phyloP scores from a whole-genome alignment of 2,888 invertebrate species.

The Tortrix viridana region DNA sequence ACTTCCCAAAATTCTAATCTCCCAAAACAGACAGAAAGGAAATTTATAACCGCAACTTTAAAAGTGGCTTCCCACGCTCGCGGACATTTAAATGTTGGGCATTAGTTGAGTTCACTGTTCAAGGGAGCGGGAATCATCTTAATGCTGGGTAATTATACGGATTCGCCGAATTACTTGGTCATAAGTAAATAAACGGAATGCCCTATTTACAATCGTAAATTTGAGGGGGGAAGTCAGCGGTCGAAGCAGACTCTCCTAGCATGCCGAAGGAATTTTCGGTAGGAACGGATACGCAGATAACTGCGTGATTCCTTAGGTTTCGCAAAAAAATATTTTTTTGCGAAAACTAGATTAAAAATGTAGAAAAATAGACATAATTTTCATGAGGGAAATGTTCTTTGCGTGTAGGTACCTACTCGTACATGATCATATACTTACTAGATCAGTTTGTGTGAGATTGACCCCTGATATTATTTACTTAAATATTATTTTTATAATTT shows the following conservation, averaged over 20 bases:
- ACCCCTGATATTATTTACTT: too few species aligned
- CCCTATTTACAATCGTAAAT: slow-evolving; percentile 82
- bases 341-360: too few species aligned
- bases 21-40: slow-evolving; percentile 49
- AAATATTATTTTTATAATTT: too few species aligned
- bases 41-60: slow-evolving; percentile 77
- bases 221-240: slow-evolving; percentile 45
- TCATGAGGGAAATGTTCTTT: too few species aligned
- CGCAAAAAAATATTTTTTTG: too few species aligned
- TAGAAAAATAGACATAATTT: too few species aligned
- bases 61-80: slow-evolving; percentile 52
- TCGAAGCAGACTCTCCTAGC: slow-evolving; percentile 15
- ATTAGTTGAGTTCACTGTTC: slow-evolving; percentile 72
- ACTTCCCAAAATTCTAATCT: slow-evolving; percentile 60
- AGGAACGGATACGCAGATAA: too few species aligned
- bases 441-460: too few species aligned
- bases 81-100: slow-evolving; percentile 80
- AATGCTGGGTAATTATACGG: slow-evolving; percentile 83
- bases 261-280: not conserved
- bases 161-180: slow-evolving; percentile 82
- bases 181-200: slow-evolving; percentile 81
- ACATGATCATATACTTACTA: too few species aligned
- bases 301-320: too few species aligned
- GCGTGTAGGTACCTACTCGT: too few species aligned
- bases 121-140: slow-evolving; percentile 79